These are phyloP conservation scores for Centruroides vittatus DNA, from an alignment of 1,140 invertebrate species.

Conservation along the genomic window DNA sequence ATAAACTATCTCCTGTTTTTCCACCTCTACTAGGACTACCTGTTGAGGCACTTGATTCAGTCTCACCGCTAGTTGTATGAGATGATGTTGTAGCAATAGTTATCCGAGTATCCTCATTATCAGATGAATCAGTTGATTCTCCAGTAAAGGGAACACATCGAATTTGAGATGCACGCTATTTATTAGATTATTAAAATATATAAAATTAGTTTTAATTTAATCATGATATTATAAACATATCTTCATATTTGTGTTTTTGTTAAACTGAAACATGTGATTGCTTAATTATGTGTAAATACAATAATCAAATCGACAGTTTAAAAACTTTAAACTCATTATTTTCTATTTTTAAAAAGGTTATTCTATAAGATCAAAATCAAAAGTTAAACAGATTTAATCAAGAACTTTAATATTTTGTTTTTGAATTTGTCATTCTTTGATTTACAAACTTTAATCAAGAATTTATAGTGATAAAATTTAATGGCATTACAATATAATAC, in stretches of 20 bases:
- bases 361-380: no score
- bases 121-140: slow-evolving; percentile 84
- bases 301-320: no score
- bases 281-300: no score
- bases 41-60: slow-evolving; percentile 37
- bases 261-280: neutral
- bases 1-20: slow-evolving; percentile 1
- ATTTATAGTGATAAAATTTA: no score
- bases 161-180: slow-evolving; percentile 80
- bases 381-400: no score
- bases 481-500: no score
- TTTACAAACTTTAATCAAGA: no score
- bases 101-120: slow-evolving; percentile 57
- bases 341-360: no score
- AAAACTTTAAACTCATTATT: no score
- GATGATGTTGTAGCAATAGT: slow-evolving; percentile 11
- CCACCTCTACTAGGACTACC: slow-evolving; percentile 64
- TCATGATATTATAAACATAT: neutral
- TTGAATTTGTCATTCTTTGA: no score
- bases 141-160: slow-evolving; percentile 87
- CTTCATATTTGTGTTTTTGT: neutral
- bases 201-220: neutral
- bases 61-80: slow-evolving; percentile 30
- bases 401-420: no score
- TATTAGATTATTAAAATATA: slow-evolving; percentile 1